phyloP scores from a whole-genome alignment of 1,140 invertebrate species.

The Wiebesia pumilae region DNA sequence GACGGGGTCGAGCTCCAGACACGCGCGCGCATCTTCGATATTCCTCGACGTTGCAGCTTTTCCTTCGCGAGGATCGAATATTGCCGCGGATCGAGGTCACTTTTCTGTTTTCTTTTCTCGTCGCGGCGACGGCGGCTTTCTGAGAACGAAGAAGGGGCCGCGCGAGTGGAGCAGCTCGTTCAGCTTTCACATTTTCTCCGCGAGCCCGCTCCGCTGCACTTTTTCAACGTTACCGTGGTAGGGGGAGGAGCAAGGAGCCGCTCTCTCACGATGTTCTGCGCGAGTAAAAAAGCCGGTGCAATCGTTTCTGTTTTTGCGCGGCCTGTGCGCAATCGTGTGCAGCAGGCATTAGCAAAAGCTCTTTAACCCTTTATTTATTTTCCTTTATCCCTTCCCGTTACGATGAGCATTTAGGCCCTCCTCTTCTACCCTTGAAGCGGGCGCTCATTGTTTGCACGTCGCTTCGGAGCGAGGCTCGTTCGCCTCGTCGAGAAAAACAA shows the following conservation, averaged over 20 bases:
- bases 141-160: conserved; percentile 45
- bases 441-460: neutral
- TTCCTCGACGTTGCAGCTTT: conserved; percentile 51
- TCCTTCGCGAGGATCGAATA: conserved; percentile 34
- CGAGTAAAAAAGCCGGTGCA: conserved; percentile 7
- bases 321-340: neutral
- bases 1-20: conserved; percentile 36
- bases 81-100: conserved; percentile 60
- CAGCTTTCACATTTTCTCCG: conserved; percentile 67
- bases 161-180: neutral
- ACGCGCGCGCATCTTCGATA: neutral
- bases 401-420: conserved; percentile 19
- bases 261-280: conserved; percentile 25
- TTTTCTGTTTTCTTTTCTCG: conserved; percentile 58
- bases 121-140: conserved; percentile 42
- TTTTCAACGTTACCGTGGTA: neutral
- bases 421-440: neutral
- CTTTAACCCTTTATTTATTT: neutral
- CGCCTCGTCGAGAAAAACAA: neutral
- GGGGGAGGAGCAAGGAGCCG: neutral
- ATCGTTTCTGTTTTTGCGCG: too few species aligned
- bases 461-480: neutral
- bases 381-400: neutral
- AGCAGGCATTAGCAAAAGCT: neutral
- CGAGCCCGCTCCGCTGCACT: conserved; percentile 45